Percentiles rank a stretch among this genome's conserved stretches.
Evolutionary conservation across 2,113 vertebrate species (phyloP).

Genomic region (human (Homo sapiens)): DNA sequence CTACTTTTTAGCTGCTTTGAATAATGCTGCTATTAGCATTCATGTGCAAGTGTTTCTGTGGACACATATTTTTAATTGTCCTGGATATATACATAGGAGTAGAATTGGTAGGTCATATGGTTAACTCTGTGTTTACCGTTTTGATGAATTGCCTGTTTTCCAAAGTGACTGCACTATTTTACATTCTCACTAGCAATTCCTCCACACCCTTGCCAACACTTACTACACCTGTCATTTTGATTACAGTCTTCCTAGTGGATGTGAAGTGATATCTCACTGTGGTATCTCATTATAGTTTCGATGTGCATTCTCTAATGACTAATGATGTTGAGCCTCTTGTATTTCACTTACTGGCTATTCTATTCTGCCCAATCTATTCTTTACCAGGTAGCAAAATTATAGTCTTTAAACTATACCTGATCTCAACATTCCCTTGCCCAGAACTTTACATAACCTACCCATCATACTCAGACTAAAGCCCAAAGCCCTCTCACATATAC

Average conservation of each 20-base stretch:
- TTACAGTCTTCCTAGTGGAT: background rate
- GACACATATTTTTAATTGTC: background rate
- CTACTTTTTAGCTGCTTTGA: background rate
- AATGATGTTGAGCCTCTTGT: background rate
- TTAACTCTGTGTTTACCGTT: background rate
- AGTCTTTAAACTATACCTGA: background rate
- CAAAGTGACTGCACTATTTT: background rate
- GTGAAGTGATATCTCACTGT: background rate
- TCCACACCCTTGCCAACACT: background rate
- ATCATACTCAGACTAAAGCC: background rate
- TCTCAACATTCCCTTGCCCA: background rate
- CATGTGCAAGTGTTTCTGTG: background rate
- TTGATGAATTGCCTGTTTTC: background rate
- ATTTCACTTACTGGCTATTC: background rate
- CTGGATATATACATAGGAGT: background rate
- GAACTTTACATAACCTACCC: background rate
- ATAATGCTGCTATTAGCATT: background rate
- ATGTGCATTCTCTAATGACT: background rate
- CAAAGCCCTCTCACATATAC: background rate
- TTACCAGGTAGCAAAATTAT: slow-evolving; percentile 7
- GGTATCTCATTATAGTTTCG: background rate
- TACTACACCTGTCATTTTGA: background rate
- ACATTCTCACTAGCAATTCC: background rate
- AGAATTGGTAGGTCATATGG: background rate
- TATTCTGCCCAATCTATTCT: background rate